phyloP scores from a whole-genome alignment of 2,797 vertebrate genomes.

The Myotis pilosus region DNA sequence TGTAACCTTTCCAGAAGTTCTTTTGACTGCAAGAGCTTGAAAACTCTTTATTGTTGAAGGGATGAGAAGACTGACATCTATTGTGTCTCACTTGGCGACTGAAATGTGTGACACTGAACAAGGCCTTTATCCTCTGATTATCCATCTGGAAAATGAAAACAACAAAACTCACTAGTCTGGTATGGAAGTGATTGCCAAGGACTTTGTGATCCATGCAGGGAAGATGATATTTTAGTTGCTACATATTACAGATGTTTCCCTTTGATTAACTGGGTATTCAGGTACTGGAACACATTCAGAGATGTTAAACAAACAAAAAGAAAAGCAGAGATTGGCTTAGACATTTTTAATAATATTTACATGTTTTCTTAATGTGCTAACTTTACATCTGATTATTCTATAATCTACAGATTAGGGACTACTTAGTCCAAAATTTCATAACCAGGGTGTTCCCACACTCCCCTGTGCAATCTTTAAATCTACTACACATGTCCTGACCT shows the following conservation, averaged over 20 bases:
- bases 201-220: slow-evolving; percentile 54
- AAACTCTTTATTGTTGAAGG: slow-evolving; percentile 32
- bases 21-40: slow-evolving; percentile 38
- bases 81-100: slow-evolving; percentile 14
- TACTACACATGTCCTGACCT: background rate
- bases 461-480: background rate
- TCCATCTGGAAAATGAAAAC: slow-evolving; percentile 54
- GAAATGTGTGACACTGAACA: slow-evolving; percentile 12
- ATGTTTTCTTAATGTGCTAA: slow-evolving; percentile 2
- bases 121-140: slow-evolving; percentile 56
- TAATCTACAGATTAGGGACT: background rate
- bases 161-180: slow-evolving; percentile 33
- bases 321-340: background rate
- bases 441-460: background rate
- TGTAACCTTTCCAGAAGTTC: slow-evolving; percentile 33
- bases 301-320: background rate
- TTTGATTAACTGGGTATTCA: slow-evolving; percentile 6
- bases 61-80: slow-evolving; percentile 32
- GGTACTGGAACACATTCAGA: background rate
- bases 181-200: slow-evolving; percentile 56
- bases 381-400: background rate
- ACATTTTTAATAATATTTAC: background rate
- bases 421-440: background rate
- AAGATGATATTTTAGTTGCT: slow-evolving; percentile 47
- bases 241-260: slow-evolving; percentile 25